Base-by-base conservation (phyloP, 2,797 vertebrate species). In the Eutrigla gurnardus region DNA sequence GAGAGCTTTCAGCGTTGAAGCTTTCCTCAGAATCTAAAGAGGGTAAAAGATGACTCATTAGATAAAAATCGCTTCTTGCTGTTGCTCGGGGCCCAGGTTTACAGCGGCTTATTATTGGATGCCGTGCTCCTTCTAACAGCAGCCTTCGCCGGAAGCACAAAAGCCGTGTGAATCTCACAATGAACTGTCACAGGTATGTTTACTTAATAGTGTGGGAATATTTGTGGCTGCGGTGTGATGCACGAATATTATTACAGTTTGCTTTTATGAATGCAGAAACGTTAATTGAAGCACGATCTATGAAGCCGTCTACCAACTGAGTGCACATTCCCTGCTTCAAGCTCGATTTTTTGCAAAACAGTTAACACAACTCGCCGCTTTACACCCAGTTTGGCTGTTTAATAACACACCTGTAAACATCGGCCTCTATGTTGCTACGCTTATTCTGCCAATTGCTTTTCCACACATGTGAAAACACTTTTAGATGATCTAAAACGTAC, bases 11-110 rank as follows among this genome's bases (percentile, higher is more conserved):
- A 15, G 36, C 57, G 33, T 82, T 91, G 84, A 25, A 76, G 71
- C 47, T 77, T 81, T 83, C 49, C 77, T 88, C 83, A 45, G 68
- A 62, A 70, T 79, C 55, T 78, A 72, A 81, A 80, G 82, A 79
- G 75, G 64, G 52, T 79, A 72, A 89, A 86, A 78, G 60, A 88
- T 87, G 69, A 88, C 57, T 88, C 82, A 86, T 83, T 79, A 75
- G 64, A 67, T 68, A 25, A 35, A 75, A 82, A 71, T 54, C 77
- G 58, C 73, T 58, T 82, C 66, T 75, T 35, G n/a, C 39, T 74
- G 59, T 77, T 76, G 59, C 67, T 78, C 70, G 33, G 53, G 67
- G 47, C 84, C 14, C 61, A 65, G n/a, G 64, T 81, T 73, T 82
- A 73, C 39, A 58, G 43, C 39, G 43, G 62, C 53, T 75, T 65